These are phyloP conservation scores for Toxotes jaculatrix DNA, from an alignment of 2,113 vertebrate genomes.

Conservation along the genomic window DNA sequence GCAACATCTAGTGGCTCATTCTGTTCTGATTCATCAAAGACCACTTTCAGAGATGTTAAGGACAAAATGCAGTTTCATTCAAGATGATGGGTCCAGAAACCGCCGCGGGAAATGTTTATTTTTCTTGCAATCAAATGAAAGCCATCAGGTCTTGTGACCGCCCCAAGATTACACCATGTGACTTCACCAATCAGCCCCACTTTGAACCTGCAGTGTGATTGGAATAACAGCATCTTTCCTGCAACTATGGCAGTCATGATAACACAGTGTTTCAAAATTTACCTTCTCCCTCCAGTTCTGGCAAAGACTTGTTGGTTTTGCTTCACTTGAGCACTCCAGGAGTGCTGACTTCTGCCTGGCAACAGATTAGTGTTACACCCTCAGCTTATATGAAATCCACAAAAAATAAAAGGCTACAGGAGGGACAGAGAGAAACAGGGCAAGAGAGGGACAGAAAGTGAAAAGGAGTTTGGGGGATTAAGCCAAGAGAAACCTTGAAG, in stretches of 20 bases:
- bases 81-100: slow-evolving; percentile 21
- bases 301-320: slow-evolving; percentile 33
- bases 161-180: slow-evolving; percentile 16
- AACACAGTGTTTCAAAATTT: slow-evolving; percentile 23
- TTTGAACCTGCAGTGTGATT: slow-evolving; percentile 40
- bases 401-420: slow-evolving; percentile 44
- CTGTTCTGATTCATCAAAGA: slow-evolving; percentile 60
- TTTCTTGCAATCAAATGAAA: slow-evolving; percentile 26
- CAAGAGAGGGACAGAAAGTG: background rate
- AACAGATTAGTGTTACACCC: slow-evolving; percentile 50
- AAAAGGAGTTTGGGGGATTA: slow-evolving; percentile 18
- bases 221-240: slow-evolving; percentile 34
- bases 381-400: slow-evolving; percentile 49
- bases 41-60: slow-evolving; percentile 37
- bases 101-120: slow-evolving; percentile 24
- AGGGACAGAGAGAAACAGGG: slow-evolving; percentile 18
- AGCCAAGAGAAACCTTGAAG: slow-evolving; percentile 53
- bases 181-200: slow-evolving; percentile 32
- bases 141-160: slow-evolving; percentile 35
- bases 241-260: slow-evolving; percentile 40
- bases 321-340: background rate
- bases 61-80: slow-evolving; percentile 27
- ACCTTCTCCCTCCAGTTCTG: slow-evolving; percentile 24
- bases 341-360: slow-evolving; percentile 33
- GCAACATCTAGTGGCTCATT: slow-evolving; percentile 56